Conservation (phyloP, 1,140 invertebrate species). For the Eriocheir sinensis region DNA sequence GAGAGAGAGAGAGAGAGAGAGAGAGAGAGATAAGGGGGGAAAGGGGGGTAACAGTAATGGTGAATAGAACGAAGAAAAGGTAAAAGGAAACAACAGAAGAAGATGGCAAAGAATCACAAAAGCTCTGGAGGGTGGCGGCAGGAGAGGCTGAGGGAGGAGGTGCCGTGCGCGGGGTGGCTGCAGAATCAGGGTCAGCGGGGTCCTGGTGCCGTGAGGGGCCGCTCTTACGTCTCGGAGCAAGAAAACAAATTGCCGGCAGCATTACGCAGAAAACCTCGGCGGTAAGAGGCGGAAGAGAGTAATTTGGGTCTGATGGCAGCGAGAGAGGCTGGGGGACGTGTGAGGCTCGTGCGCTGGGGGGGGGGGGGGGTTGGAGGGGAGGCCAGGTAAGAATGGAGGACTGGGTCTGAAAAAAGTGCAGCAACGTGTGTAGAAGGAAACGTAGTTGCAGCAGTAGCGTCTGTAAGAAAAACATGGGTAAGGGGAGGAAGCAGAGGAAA, state of each 20-base stretch:
- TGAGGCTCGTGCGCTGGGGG: neutral
- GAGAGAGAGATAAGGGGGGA: neutral
- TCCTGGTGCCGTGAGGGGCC: neutral
- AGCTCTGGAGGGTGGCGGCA: neutral
- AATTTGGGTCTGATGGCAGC: neutral
- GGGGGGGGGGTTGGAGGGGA: neutral
- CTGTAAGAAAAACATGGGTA: too few relatives aligned
- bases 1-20: conserved; percentile 32
- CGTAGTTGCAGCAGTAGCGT: too few relatives aligned
- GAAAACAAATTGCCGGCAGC: neutral
- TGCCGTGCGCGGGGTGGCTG: neutral
- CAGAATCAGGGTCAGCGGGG: neutral
- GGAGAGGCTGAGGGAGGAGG: neutral
- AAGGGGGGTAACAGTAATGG: neutral
- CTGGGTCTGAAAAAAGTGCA: too few relatives aligned
- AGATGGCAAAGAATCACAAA: neutral
- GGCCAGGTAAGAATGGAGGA: neutral
- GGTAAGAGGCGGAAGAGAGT: conserved; percentile 20
- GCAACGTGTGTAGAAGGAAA: too few relatives aligned
- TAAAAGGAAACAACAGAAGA: neutral
- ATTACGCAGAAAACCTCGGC: neutral
- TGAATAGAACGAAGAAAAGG: neutral
- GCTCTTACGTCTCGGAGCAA: neutral
- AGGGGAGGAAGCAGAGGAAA: neutral
- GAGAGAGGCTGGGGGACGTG: neutral